These are phyloP conservation scores for Portunus trituberculatus DNA, from an alignment of 1,140 invertebrate species.

Conservation along the genomic window DNA sequence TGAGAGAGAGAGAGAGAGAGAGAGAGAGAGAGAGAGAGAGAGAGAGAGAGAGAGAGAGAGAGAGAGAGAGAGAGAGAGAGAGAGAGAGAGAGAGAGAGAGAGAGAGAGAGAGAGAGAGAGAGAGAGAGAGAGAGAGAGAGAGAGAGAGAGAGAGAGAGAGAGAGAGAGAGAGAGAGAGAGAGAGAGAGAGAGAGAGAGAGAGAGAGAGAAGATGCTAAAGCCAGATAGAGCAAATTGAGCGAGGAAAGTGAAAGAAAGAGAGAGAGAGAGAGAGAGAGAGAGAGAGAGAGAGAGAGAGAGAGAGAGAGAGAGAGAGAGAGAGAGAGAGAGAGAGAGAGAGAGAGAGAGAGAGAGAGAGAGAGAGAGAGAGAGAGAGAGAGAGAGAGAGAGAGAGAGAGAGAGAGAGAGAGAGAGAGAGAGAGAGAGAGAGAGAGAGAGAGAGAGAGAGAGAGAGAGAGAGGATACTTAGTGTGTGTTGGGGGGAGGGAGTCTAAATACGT, in stretches of 20 bases:
- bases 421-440: no score
- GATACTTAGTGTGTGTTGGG: no score
- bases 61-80: conserved; percentile 24
- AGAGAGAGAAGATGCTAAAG: neutral
- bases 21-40: conserved; percentile 45
- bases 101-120: neutral
- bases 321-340: no score
- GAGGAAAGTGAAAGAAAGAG: neutral
- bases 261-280: neutral
- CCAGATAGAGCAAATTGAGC: conserved; percentile 1
- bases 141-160: neutral
- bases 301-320: no score
- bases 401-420: no score
- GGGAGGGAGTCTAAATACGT: no score
- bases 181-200: conserved; percentile 17
- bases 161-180: neutral
- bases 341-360: no score
- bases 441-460: no score
- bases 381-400: no score
- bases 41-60: conserved; percentile 50
- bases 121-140: neutral
- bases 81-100: neutral
- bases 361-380: no score
- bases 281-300: no score
- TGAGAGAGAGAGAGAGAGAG: conserved; percentile 38